Conservation (phyloP, 2,888 invertebrate species). For the Orthosia gothica region DNA sequence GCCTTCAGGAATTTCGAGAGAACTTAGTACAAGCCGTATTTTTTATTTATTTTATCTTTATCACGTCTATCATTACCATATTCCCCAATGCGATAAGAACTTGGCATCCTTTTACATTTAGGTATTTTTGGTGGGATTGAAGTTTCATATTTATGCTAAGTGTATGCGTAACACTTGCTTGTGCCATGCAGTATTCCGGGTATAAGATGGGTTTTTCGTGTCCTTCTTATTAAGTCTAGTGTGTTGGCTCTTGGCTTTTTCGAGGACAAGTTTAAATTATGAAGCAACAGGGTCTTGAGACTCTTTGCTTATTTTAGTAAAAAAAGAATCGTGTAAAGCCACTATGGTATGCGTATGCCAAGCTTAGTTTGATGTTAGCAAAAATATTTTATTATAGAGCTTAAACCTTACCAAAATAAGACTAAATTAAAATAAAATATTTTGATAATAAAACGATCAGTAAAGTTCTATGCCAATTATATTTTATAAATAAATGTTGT, state of each 20-base stretch:
- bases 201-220: conserved; percentile 15
- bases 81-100: too few relatives aligned
- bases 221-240: conserved; percentile 26
- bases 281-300: conserved; percentile 12
- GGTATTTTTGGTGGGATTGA: conserved; percentile 7
- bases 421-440: background rate
- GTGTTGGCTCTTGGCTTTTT: background rate
- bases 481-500: background rate
- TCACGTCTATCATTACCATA: too few relatives aligned
- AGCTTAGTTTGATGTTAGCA: background rate
- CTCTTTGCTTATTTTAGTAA: conserved; percentile 6
- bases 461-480: background rate
- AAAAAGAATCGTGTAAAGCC: background rate
- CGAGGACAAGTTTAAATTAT: conserved; percentile 32
- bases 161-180: conserved; percentile 26
- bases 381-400: background rate
- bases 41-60: too few relatives aligned
- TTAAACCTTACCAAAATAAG: too few relatives aligned
- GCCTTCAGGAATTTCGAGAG: too few relatives aligned
- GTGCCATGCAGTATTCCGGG: background rate
- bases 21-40: too few relatives aligned
- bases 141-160: conserved; percentile 47
- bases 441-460: background rate
- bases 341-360: background rate
- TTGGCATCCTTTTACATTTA: too few relatives aligned